These are phyloP conservation scores for Ara ararauna DNA, from an alignment of 2,797 vertebrate species.

Conservation along the genomic window DNA sequence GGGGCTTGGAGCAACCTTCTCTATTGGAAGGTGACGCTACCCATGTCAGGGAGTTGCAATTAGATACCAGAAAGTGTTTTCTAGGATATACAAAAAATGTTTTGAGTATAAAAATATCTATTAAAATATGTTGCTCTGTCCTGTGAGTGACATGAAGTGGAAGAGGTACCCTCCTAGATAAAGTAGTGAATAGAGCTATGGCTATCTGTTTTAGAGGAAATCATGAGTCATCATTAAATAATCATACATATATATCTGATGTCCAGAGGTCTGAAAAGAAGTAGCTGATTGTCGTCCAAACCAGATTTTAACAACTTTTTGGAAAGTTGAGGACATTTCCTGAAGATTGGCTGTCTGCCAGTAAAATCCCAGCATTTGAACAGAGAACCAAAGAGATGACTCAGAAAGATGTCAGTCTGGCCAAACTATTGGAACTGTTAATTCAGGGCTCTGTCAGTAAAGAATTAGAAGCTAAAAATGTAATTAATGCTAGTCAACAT, in stretches of 20 bases:
- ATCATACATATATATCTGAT: background rate
- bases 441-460: constrained; percentile 8
- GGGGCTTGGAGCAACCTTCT: background rate
- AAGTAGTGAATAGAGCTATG: background rate
- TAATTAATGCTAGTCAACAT: background rate
- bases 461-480: background rate
- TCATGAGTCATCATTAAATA: background rate
- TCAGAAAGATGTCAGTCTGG: background rate
- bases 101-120: background rate
- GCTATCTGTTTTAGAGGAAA: background rate
- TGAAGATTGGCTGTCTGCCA: background rate
- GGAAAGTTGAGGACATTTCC: background rate
- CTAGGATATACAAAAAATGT: background rate
- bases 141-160: background rate
- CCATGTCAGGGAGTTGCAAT: background rate
- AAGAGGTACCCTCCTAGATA: background rate
- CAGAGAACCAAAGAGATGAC: background rate
- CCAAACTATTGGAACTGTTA: background rate
- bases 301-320: background rate
- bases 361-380: background rate
- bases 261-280: background rate
- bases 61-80: background rate
- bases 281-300: background rate
- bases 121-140: background rate
- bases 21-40: background rate